phyloP scores from a whole-genome alignment of 1,140 invertebrate genomes.

The Cotesia glomerata region DNA sequence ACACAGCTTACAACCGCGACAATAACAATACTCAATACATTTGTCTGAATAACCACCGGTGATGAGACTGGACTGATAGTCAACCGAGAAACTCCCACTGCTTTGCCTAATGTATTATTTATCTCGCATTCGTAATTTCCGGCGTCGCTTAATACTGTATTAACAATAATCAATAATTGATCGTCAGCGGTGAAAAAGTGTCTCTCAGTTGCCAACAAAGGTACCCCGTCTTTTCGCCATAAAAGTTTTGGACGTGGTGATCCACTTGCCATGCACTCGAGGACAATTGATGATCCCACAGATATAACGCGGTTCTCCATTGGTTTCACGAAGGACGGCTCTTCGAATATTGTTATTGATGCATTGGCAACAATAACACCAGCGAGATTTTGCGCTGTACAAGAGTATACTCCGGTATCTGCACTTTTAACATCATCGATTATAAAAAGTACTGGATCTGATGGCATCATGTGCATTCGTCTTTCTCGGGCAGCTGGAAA shows the following conservation, averaged over 20 bases:
- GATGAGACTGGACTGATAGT: constrained; percentile 63
- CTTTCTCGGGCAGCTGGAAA: constrained; percentile 94
- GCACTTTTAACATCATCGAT: constrained; percentile 79
- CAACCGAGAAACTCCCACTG: constrained; percentile 64
- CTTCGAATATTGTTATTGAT: constrained; percentile 85
- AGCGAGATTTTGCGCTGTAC: constrained; percentile 89
- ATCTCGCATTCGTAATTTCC: constrained; percentile 90
- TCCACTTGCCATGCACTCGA: constrained; percentile 87
- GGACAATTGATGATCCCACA: constrained; percentile 79
- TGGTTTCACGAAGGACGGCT: constrained; percentile 82
- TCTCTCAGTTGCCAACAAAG: constrained; percentile 74
- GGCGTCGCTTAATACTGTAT: constrained; percentile 76
- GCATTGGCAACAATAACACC: constrained; percentile 87
- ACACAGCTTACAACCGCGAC: constrained; percentile 90
- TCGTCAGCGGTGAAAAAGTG: constrained; percentile 84
- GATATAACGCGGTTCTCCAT: constrained; percentile 84
- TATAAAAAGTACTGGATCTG: constrained; percentile 92
- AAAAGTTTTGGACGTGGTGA: constrained; percentile 85
- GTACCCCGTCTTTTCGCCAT: constrained; percentile 86
- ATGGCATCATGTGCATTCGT: constrained; percentile 89
- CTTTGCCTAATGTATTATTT: constrained; percentile 80
- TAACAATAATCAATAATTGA: constrained; percentile 86
- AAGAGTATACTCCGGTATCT: constrained; percentile 93
- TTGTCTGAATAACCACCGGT: constrained; percentile 66
- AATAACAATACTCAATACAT: constrained; percentile 84